Evolutionary conservation across 1,140 invertebrate species (phyloP).

Genomic region (Fopius arisanus): DNA sequence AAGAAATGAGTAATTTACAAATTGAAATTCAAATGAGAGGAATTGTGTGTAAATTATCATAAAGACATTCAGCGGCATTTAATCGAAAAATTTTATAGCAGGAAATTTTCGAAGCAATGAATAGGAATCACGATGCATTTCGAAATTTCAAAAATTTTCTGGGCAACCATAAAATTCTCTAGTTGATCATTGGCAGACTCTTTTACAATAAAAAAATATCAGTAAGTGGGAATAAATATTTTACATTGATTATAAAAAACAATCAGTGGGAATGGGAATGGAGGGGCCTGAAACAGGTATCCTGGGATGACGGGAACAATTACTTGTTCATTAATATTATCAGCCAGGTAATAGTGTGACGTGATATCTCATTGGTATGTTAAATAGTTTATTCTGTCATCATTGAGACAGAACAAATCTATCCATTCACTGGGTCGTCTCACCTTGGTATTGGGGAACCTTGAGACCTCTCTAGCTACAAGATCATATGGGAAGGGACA

Average conservation of each 20-base stretch:
- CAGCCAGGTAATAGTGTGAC: neutral
- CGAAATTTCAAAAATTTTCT: neutral
- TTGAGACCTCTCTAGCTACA: conserved; percentile 72
- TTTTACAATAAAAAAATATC: neutral
- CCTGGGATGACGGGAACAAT: neutral
- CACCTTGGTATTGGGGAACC: conserved; percentile 78
- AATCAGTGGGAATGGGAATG: neutral
- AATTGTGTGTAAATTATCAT: too few relatives aligned
- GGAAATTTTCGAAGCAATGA: neutral
- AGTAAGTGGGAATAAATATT: neutral
- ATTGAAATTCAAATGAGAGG: neutral
- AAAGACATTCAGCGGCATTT: neutral
- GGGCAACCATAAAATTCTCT: neutral
- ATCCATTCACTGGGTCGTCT: conserved; percentile 36
- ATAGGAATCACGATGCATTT: neutral
- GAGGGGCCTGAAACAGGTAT: neutral
- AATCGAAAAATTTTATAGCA: neutral
- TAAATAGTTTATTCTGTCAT: neutral
- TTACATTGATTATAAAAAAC: neutral
- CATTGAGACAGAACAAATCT: conserved; percentile 1
- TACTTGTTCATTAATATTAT: neutral
- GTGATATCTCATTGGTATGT: neutral
- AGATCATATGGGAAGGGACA: conserved; percentile 87
- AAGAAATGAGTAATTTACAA: too few relatives aligned
- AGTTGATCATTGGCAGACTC: neutral